phyloP scores from a whole-genome alignment of 2,888 invertebrate species.

The Limenitis camilla region DNA sequence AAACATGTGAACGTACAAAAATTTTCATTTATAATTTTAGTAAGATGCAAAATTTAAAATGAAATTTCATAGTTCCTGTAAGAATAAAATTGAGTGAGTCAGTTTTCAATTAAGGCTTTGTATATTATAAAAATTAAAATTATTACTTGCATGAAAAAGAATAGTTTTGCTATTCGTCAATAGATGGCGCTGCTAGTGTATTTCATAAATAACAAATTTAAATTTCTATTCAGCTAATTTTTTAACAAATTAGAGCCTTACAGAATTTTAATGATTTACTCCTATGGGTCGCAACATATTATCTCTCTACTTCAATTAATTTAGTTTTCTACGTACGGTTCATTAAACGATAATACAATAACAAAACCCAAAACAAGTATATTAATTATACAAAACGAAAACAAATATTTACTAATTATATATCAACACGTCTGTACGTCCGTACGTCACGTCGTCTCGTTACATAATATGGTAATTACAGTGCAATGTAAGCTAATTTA shows the following conservation, averaged over 20 bases:
- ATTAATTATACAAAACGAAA: not conserved
- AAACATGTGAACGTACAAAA: too few species aligned
- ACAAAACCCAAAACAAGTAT: too few species aligned
- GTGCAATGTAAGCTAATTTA: constrained; percentile 45
- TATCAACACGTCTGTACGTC: not conserved
- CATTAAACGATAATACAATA: not conserved
- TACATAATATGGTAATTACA: constrained; percentile 29
- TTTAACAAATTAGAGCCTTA: constrained; percentile 5
- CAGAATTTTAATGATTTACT: too few species aligned
- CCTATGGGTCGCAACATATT: too few species aligned
- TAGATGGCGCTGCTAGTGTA: constrained; percentile 44
- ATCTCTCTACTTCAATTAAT: too few species aligned
- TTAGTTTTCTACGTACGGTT: constrained; percentile 9
- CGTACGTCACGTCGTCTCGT: not conserved
- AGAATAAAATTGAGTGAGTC: too few species aligned
- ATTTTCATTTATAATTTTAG: too few species aligned
- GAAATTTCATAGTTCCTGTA: too few species aligned
- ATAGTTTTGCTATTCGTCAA: constrained; percentile 43
- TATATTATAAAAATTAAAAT: not conserved
- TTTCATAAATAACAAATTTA: too few species aligned
- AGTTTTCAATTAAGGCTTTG: not conserved
- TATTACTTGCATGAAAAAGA: not conserved
- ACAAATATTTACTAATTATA: not conserved
- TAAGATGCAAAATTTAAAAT: too few species aligned
- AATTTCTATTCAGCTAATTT: too few species aligned